Evolutionary conservation across 2,888 invertebrate genomes (phyloP).

Genomic region (Tenthredo scrophulariae): DNA sequence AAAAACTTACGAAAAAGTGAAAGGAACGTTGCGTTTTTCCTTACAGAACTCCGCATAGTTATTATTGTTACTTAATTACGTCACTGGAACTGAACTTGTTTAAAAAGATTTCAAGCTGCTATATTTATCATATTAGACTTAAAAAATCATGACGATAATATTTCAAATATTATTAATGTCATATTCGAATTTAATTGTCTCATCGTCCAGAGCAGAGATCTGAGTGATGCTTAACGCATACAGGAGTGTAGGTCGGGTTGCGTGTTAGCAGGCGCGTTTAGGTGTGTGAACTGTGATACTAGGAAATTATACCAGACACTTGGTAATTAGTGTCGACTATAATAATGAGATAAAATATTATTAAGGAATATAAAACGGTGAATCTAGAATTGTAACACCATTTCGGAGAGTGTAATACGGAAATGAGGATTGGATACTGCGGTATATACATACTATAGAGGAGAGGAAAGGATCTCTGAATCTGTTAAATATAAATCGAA

Average conservation of each 20-base stretch:
- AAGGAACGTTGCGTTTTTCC: neutral
- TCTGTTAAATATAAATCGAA: constrained; percentile 52
- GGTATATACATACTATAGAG: neutral
- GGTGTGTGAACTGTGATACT: neutral
- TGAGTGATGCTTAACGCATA: neutral
- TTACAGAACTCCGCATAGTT: neutral
- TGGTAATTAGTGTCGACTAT: neutral
- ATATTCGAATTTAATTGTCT: neutral
- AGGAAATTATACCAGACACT: neutral
- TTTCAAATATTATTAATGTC: neutral
- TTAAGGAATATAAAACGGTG: neutral
- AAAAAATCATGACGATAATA: neutral
- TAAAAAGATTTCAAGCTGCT: neutral
- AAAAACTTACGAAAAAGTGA: neutral
- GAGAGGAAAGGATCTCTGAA: constrained; percentile 15
- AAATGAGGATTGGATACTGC: constrained; percentile 16
- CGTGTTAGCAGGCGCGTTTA: neutral
- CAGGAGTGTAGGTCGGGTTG: constrained; percentile 19
- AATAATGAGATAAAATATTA: neutral
- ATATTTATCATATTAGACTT: neutral
- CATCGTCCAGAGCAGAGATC: neutral
- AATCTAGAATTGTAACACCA: neutral
- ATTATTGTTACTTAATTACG: neutral
- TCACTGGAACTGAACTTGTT: neutral
- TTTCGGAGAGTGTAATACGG: neutral